Conservation (phyloP, 2,797 vertebrate species). For the Labroides dimidiatus region DNA sequence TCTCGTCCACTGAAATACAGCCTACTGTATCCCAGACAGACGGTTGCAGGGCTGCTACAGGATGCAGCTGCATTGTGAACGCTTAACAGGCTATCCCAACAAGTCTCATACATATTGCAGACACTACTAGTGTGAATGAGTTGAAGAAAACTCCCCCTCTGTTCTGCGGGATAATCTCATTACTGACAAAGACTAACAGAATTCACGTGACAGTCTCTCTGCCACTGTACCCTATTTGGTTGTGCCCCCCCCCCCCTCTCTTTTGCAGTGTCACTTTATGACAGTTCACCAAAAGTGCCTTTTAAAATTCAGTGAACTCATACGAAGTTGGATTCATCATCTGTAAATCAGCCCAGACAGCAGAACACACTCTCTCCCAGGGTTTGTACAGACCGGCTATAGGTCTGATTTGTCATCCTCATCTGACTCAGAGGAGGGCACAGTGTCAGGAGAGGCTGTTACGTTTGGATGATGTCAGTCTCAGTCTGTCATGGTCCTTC, state of each 20-base stretch:
- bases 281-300: background rate
- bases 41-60: slow-evolving; percentile 12
- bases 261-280: background rate
- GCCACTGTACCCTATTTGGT: background rate
- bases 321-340: slow-evolving; percentile 53
- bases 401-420: slow-evolving; percentile 61
- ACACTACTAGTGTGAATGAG: background rate
- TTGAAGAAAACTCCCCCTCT: background rate
- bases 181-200: background rate
- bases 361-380: background rate
- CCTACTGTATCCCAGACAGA: background rate
- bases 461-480: slow-evolving; percentile 12
- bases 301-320: slow-evolving; percentile 11
- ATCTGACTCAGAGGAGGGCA: slow-evolving; percentile 60
- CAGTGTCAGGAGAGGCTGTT: background rate
- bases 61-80: slow-evolving; percentile 42
- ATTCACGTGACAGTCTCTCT: slow-evolving; percentile 3
- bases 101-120: background rate
- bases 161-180: background rate
- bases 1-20: background rate
- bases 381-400: slow-evolving; percentile 11
- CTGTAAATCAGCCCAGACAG: slow-evolving; percentile 35
- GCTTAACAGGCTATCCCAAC: background rate
- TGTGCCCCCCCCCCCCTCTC: background rate
- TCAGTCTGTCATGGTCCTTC: slow-evolving; percentile 12